A percentile compares a stretch with the other conserved stretches of the same genome.
These are phyloP conservation scores for Meloe dianella DNA, from an alignment of 2,888 invertebrate genomes.

Conservation along the genomic window DNA sequence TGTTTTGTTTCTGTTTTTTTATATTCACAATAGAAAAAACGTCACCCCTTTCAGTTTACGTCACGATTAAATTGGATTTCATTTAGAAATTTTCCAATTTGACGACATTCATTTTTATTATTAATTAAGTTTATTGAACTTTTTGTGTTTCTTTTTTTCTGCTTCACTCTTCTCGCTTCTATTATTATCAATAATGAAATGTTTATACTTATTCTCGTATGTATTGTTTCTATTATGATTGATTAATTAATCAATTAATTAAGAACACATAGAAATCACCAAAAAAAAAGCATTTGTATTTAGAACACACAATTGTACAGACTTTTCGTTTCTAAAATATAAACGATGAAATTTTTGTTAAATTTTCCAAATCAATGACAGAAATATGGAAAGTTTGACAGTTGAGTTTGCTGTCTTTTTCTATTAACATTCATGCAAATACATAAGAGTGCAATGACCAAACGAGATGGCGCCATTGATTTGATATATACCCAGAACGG, in stretches of 20 bases:
- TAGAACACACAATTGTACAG: background rate
- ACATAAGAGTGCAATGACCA: conserved; percentile 16
- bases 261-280: background rate
- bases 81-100: conserved; percentile 26
- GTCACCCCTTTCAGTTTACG: conserved; percentile 24
- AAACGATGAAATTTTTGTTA: background rate
- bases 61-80: conserved; percentile 27
- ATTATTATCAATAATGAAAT: background rate
- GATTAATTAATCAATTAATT: too few relatives aligned
- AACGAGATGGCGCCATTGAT: conserved; percentile 26
- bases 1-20: background rate
- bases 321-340: background rate
- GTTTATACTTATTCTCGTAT: too few relatives aligned
- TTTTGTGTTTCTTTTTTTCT: background rate
- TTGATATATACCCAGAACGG: conserved; percentile 17
- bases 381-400: background rate
- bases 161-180: background rate
- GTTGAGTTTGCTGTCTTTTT: background rate
- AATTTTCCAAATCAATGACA: conserved; percentile 8
- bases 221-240: too few relatives aligned
- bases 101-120: conserved; percentile 22
- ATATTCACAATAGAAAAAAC: conserved; percentile 17
- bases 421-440: background rate
- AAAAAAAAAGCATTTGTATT: background rate
- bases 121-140: conserved; percentile 21